Evolutionary conservation across 2,888 invertebrate genomes (phyloP).

Genomic region (Phrixothrix hirtus): DNA sequence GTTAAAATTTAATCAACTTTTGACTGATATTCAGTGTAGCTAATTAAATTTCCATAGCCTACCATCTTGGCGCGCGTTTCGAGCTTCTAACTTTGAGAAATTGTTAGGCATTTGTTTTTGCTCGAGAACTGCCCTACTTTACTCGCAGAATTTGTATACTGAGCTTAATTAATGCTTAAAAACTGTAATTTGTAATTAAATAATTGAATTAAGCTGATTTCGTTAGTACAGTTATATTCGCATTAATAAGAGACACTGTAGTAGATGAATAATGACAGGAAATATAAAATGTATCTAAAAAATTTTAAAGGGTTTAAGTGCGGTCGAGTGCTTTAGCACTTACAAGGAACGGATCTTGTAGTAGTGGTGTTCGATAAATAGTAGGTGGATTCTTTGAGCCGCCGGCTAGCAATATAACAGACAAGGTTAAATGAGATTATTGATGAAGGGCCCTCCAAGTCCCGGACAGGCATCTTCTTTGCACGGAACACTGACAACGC

Average conservation of each 20-base stretch:
- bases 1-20: constrained; percentile 48
- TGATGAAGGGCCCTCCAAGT: constrained; percentile 49
- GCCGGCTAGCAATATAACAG: constrained; percentile 38
- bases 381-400: constrained; percentile 27
- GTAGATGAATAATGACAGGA: too few relatives aligned
- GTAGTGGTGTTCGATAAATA: constrained; percentile 18
- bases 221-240: constrained; percentile 37
- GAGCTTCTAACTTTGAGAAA: constrained; percentile 42
- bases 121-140: constrained; percentile 37
- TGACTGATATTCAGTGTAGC: constrained; percentile 46
- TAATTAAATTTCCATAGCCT: constrained; percentile 48
- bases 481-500: constrained; percentile 40
- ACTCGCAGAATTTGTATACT: constrained; percentile 43
- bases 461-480: constrained; percentile 46
- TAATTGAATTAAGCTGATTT: constrained; percentile 43
- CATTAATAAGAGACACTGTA: too few relatives aligned
- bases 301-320: too few relatives aligned
- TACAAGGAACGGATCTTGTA: constrained; percentile 10
- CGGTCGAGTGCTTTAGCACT: constrained; percentile 1
- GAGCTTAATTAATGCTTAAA: constrained; percentile 46
- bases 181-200: constrained; percentile 46
- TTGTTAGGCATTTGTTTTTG: constrained; percentile 45
- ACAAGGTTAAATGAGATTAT: constrained; percentile 47
- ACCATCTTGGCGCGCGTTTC: constrained; percentile 34
- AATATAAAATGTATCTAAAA: too few relatives aligned